Percentiles rank a stretch among this genome's conserved stretches.
Conservation (phyloP, 1,140 invertebrate genomes). For the Bombus difficillimus region DNA sequence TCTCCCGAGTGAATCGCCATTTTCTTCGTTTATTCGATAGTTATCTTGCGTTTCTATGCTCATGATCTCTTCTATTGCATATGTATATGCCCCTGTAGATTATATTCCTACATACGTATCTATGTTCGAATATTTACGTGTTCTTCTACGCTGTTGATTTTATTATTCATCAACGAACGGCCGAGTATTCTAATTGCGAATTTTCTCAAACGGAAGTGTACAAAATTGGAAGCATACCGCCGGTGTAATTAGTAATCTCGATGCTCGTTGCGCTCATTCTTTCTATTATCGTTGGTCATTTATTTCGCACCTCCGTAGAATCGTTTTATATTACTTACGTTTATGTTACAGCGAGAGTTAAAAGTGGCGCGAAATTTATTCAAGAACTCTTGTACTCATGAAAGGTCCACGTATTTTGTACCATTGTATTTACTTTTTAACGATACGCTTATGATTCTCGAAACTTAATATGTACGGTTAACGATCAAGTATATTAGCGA, state of each 20-base stretch:
- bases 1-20: not conserved
- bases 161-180: not conserved
- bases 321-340: not conserved
- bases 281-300: not conserved
- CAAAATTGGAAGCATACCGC: not conserved
- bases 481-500: too few species aligned
- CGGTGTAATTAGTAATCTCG: not conserved
- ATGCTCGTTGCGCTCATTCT: not conserved
- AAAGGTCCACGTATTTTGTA: too few species aligned
- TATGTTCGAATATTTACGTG: not conserved
- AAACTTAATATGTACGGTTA: too few species aligned
- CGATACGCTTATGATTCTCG: too few species aligned
- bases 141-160: not conserved
- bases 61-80: not conserved
- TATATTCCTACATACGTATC: not conserved
- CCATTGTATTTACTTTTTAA: too few species aligned
- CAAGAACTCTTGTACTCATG: too few species aligned
- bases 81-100: not conserved
- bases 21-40: constrained; percentile 35
- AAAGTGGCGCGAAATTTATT: too few species aligned
- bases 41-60: constrained; percentile 19
- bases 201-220: not conserved
- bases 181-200: constrained; percentile 7
- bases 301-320: not conserved
- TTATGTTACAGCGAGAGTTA: too few species aligned